These are phyloP conservation scores for Rhizomys pruinosus DNA, from an alignment of 2,113 vertebrate species.

Conservation along the genomic window DNA sequence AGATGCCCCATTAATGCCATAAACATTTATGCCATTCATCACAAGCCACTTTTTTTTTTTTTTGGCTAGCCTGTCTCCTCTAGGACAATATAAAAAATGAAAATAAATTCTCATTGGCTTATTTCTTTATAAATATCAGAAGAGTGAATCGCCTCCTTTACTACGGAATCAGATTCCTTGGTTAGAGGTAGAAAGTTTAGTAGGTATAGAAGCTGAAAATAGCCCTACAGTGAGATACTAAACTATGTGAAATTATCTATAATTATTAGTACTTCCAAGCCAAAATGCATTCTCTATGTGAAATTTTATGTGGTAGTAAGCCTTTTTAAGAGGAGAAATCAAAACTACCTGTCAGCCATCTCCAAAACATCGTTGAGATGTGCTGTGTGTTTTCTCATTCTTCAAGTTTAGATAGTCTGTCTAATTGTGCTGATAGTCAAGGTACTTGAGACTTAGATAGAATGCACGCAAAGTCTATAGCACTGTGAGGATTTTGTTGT, in stretches of 20 bases:
- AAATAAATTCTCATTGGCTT: neutral
- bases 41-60: neutral
- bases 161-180: neutral
- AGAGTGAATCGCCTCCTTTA: neutral
- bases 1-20: neutral
- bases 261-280: neutral
- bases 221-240: neutral
- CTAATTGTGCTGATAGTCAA: neutral
- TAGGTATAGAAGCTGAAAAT: constrained; percentile 31
- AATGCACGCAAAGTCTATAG: neutral
- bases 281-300: neutral
- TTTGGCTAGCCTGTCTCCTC: neutral
- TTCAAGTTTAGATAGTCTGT: constrained; percentile 8
- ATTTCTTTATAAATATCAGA: constrained; percentile 28
- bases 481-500: neutral
- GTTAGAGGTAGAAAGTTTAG: neutral
- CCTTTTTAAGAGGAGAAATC: constrained; percentile 1
- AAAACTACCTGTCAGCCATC: neutral
- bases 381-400: neutral
- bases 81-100: neutral
- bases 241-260: constrained; percentile 5
- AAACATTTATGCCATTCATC: neutral
- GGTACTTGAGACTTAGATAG: neutral
- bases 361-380: neutral
- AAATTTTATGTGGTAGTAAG: neutral